Conservation (phyloP, 2,113 vertebrate genomes). For the Grallaria varia region DNA sequence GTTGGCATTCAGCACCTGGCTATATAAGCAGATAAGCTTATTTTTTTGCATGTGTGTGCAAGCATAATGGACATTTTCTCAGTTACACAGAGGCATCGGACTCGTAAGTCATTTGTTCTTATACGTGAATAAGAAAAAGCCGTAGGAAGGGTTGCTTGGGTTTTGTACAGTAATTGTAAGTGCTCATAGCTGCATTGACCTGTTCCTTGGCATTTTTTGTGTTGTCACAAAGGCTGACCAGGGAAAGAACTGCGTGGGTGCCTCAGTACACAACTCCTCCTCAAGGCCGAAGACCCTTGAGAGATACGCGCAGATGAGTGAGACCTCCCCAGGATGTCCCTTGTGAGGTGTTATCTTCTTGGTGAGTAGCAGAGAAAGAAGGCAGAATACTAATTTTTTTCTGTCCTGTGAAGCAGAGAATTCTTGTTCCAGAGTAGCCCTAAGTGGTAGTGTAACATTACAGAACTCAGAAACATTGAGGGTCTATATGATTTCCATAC, state of each 20-base stretch:
- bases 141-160: background rate
- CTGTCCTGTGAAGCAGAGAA: background rate
- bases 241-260: background rate
- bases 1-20: background rate
- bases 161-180: background rate
- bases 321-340: background rate
- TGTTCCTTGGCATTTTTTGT: background rate
- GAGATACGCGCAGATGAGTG: background rate
- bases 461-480: background rate
- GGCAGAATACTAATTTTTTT: rapidly evolving
- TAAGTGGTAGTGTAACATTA: background rate
- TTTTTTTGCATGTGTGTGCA: background rate
- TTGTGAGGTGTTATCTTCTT: background rate
- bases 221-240: background rate
- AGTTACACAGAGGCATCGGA: background rate
- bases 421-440: background rate
- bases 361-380: background rate
- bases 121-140: background rate
- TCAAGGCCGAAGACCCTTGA: background rate
- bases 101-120: background rate
- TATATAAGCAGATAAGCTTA: background rate
- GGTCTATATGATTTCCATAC: background rate
- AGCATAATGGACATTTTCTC: background rate
- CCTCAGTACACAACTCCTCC: background rate
- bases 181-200: background rate